Conservation (phyloP, 2,113 vertebrate species). For the Tamias sibiricus region DNA sequence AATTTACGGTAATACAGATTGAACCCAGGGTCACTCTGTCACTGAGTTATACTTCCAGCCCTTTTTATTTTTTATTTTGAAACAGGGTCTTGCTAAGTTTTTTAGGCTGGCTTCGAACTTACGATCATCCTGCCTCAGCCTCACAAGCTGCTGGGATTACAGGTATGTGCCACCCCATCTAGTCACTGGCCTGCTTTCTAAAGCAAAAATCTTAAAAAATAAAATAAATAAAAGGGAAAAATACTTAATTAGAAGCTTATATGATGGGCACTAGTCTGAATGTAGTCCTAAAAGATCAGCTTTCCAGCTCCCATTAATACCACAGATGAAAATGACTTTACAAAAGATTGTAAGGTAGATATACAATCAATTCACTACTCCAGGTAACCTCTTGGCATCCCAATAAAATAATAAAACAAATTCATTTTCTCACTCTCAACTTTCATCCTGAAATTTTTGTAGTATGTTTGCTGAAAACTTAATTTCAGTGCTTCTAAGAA, state of each 20-base stretch:
- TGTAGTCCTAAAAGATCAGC: background rate
- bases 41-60: no score
- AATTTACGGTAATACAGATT: no score
- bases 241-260: background rate
- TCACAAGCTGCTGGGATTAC: no score
- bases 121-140: no score
- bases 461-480: slow-evolving; percentile 19
- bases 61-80: no score
- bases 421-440: background rate
- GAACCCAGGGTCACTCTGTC: no score
- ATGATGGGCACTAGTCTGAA: background rate
- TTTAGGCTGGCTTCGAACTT: no score
- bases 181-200: slow-evolving; percentile 19
- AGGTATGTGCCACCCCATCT: no score
- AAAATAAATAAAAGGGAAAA: background rate
- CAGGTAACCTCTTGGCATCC: background rate
- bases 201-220: background rate
- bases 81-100: no score
- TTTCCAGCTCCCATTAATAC: background rate
- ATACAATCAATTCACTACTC: background rate
- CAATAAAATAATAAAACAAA: background rate
- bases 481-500: background rate
- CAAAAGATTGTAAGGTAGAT: background rate
- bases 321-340: background rate
- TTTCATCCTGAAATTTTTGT: background rate